A percentile compares a stretch with the other conserved stretches of the same genome.
Conservation (phyloP, 2,888 invertebrate species). For the Lycophotia porphyrea region DNA sequence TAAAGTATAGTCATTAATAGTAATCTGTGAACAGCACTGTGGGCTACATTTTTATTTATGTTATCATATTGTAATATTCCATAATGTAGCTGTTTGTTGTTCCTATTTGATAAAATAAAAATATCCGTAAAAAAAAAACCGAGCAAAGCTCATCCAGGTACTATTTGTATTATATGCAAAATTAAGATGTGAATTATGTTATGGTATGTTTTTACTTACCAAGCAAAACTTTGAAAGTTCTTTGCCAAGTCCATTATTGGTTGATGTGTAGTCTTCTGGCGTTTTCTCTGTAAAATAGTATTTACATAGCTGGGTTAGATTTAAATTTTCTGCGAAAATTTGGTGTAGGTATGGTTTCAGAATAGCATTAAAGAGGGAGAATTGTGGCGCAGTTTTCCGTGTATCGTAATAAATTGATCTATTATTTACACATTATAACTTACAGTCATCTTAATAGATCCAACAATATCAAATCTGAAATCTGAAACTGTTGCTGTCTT, state of each 20-base stretch:
- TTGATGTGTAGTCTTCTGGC: constrained; percentile 53
- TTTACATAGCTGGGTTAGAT: not conserved
- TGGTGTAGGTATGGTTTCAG: no score
- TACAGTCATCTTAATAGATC: constrained; percentile 30
- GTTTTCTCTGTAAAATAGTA: constrained; percentile 67
- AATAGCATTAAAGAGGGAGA: not conserved
- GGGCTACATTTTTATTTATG: no score
- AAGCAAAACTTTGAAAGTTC: constrained; percentile 80
- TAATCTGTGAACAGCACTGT: no score
- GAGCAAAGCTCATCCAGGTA: no score
- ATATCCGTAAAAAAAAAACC: no score
- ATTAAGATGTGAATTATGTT: not conserved
- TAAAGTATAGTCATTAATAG: no score
- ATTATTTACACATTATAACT: constrained; percentile 21
- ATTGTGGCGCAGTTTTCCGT: not conserved
- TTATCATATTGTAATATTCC: no score
- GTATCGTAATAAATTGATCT: not conserved
- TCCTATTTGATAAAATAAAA: no score
- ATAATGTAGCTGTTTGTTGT: no score
- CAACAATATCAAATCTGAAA: not conserved
- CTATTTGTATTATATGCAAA: not conserved
- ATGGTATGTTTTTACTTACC: constrained; percentile 71
- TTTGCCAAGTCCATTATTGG: constrained; percentile 78
- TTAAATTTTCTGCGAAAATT: not conserved
- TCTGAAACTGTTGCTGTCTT: constrained; percentile 7